Conservation (phyloP, 2,797 vertebrate genomes). For the Enteromius radiatus region DNA sequence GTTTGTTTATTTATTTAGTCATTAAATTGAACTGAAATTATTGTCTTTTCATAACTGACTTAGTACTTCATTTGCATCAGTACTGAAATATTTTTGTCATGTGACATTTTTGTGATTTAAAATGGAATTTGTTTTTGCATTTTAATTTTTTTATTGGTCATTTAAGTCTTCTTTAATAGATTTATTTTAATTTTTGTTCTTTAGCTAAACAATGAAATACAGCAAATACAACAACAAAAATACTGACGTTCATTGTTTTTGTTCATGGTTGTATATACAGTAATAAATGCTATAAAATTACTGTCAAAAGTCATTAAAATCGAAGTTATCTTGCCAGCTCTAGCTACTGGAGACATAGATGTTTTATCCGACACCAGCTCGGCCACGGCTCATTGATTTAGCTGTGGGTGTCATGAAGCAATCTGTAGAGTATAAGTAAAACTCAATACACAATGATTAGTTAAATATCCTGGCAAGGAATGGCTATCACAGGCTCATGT, state of each 20-base stretch:
- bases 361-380: background rate
- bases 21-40: background rate
- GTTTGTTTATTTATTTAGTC: background rate
- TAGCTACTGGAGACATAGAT: background rate
- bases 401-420: background rate
- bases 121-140: background rate
- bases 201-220: background rate
- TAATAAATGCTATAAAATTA: background rate
- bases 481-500: background rate
- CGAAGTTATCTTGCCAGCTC: background rate
- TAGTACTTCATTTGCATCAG: background rate
- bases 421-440: conserved; percentile 1
- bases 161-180: background rate
- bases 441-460: conserved; percentile 16
- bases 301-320: background rate
- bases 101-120: background rate
- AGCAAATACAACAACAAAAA: background rate
- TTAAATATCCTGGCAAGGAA: conserved; percentile 2
- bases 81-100: background rate
- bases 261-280: background rate
- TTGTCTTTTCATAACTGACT: background rate
- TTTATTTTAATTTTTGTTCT: background rate
- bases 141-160: background rate
- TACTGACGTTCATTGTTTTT: background rate
- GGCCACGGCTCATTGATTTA: background rate